phyloP scores from a whole-genome alignment of 2,888 invertebrate species.

The Coenonympha arcania region DNA sequence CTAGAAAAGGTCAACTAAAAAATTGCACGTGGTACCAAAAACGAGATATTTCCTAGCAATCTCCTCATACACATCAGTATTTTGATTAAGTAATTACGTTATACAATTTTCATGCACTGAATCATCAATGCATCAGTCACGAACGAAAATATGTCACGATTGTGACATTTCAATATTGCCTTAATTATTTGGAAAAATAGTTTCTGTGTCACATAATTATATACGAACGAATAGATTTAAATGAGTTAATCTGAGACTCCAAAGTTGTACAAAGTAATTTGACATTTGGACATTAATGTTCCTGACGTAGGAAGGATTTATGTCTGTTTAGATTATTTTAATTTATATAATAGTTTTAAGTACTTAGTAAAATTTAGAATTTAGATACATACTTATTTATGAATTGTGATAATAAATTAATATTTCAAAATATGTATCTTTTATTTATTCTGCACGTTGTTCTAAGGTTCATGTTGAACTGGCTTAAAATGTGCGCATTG shows the following conservation, averaged over 20 bases:
- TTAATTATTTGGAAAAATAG: slow-evolving; percentile 28
- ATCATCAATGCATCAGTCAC: slow-evolving; percentile 33
- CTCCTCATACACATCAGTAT: slow-evolving; percentile 58
- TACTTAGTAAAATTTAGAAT: slow-evolving; percentile 51
- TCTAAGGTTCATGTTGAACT: not conserved
- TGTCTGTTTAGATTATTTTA: slow-evolving; percentile 52
- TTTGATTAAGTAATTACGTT: slow-evolving; percentile 47
- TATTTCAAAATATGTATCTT: slow-evolving; percentile 36
- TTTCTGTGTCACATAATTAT: slow-evolving; percentile 9
- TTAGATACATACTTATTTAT: slow-evolving; percentile 65
- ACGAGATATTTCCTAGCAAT: slow-evolving; percentile 31
- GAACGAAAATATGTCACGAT: slow-evolving; percentile 46
- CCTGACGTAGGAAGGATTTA: slow-evolving; percentile 34
- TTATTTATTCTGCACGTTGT: slow-evolving; percentile 17
- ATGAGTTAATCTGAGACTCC: slow-evolving; percentile 10
- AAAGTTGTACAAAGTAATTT: slow-evolving; percentile 41
- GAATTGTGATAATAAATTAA: slow-evolving; percentile 73
- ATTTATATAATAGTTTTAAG: slow-evolving; percentile 64
- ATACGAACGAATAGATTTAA: slow-evolving; percentile 5
- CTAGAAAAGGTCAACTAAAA: slow-evolving; percentile 60
- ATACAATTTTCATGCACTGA: slow-evolving; percentile 22
- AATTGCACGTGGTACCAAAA: slow-evolving; percentile 27
- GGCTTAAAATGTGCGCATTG: too few species aligned
- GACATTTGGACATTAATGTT: slow-evolving; percentile 27
- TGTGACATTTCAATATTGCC: slow-evolving; percentile 46